A percentile compares a stretch with the other conserved stretches of the same genome.
Evolutionary conservation across 2,888 invertebrate genomes (phyloP).

Genomic region (Gortyna flavago): DNA sequence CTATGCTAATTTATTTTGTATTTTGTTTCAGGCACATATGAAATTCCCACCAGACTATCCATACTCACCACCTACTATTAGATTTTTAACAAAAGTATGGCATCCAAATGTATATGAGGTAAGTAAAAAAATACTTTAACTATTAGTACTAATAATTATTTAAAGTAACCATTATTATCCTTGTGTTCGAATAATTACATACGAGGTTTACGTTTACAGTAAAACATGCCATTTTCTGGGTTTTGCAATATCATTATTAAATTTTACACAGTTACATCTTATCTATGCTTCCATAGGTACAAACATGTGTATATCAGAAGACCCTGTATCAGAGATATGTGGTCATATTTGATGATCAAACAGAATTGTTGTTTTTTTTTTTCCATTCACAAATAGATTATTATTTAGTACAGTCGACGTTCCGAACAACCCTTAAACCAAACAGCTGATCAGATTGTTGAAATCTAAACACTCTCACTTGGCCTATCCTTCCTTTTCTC

Average conservation of each 20-base stretch:
- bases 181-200: constrained; percentile 6
- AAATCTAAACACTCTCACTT: not conserved
- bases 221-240: not conserved
- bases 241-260: constrained; percentile 16
- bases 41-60: constrained; percentile 99
- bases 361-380: not conserved
- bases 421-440: not conserved
- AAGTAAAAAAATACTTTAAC: constrained; percentile 81
- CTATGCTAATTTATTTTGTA: constrained; percentile 1
- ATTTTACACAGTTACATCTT: constrained; percentile 14
- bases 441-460: not conserved
- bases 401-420: not conserved
- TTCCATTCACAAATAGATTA: no score
- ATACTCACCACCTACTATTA: constrained; percentile 99
- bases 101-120: constrained; percentile 99
- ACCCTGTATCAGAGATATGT: not conserved
- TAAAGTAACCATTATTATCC: constrained; percentile 30
- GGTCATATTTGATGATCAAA: not conserved
- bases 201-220: not conserved
- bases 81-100: constrained; percentile 99
- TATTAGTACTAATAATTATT: constrained; percentile 10
- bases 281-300: constrained; percentile 2
- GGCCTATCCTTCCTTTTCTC: not conserved
- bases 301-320: constrained; percentile 3
- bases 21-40: constrained; percentile 97